A percentile compares a stretch with the other conserved stretches of the same genome.
Evolutionary conservation across 2,113 vertebrate genomes (phyloP).

Genomic region (Trogon melanurus): DNA sequence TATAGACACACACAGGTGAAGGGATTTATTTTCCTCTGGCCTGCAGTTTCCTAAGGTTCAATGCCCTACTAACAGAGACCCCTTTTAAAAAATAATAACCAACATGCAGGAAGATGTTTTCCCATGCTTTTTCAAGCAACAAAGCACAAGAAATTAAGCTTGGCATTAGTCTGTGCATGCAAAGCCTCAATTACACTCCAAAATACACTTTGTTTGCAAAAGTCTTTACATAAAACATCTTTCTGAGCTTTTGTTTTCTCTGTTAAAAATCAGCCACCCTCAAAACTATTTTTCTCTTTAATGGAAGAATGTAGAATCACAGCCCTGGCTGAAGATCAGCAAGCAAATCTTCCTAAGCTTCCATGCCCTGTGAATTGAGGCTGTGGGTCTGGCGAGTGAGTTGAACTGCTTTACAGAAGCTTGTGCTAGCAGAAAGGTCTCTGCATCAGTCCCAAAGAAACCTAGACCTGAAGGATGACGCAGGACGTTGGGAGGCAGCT

Average conservation of each 20-base stretch:
- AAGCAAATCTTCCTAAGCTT: background rate
- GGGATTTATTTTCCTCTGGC: background rate
- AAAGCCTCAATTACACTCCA: background rate
- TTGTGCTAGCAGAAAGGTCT: background rate
- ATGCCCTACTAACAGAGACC: background rate
- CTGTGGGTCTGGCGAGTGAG: background rate
- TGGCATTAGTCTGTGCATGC: background rate
- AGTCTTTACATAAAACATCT: background rate
- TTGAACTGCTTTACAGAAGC: background rate
- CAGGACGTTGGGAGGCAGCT: background rate
- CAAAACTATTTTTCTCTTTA: background rate
- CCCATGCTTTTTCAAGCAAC: background rate
- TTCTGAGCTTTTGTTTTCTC: background rate
- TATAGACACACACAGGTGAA: background rate
- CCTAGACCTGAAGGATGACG: background rate
- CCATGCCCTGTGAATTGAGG: background rate
- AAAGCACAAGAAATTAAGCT: background rate
- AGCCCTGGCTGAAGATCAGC: background rate
- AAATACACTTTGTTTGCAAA: slow-evolving; percentile 14
- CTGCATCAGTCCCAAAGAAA: background rate
- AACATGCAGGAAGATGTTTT: background rate
- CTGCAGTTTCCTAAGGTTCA: background rate
- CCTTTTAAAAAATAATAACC: background rate
- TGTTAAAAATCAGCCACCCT: background rate
- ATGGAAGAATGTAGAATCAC: background rate